Conservation (phyloP, 1,140 invertebrate species). For the Meloidogyne exigua region DNA sequence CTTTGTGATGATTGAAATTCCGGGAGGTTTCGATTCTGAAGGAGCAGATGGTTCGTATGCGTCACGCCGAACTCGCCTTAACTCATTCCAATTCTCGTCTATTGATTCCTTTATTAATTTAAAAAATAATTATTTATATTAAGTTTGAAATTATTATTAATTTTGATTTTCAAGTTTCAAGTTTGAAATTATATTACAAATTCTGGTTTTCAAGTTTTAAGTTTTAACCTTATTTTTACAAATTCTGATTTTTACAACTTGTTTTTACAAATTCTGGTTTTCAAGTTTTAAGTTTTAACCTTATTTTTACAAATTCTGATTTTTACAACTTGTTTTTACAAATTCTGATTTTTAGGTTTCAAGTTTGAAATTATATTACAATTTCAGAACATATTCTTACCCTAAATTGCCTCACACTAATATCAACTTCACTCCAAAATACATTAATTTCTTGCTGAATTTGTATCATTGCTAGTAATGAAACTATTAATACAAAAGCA, state of each 20-base stretch:
- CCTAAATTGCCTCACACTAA: background rate
- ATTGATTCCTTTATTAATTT: constrained; percentile 1
- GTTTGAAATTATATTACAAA: background rate
- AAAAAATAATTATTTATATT: background rate
- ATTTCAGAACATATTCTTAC: background rate
- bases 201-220: too few relatives aligned
- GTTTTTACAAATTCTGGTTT: background rate
- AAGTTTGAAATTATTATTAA: too few relatives aligned
- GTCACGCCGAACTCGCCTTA: background rate
- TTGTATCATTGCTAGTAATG: background rate
- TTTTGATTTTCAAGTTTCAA: too few relatives aligned
- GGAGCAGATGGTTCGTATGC: background rate
- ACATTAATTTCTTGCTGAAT: background rate
- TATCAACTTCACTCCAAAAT: background rate
- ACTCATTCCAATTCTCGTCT: background rate
- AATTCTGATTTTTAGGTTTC: background rate
- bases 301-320: background rate
- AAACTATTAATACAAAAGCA: background rate
- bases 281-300: background rate
- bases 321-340: background rate
- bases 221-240: background rate
- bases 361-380: background rate
- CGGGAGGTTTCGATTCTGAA: background rate
- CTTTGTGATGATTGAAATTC: background rate
- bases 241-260: background rate